These are phyloP conservation scores for Philereme vetulata DNA, from an alignment of 2,888 invertebrate species.

Conservation along the genomic window DNA sequence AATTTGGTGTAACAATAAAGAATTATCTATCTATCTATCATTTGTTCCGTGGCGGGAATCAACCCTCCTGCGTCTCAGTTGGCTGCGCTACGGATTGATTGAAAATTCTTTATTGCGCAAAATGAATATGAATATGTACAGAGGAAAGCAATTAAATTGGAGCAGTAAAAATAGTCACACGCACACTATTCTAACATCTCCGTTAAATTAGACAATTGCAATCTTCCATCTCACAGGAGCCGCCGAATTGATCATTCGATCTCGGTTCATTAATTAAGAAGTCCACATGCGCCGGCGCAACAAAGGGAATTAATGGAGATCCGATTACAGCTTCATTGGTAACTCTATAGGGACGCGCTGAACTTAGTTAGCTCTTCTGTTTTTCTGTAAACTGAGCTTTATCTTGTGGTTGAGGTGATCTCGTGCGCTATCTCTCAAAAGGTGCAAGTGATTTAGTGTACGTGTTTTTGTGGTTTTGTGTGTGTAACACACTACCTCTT, in stretches of 20 bases:
- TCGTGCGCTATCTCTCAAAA: conserved; percentile 3
- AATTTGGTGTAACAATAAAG: too few species aligned
- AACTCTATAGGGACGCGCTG: conserved; percentile 8
- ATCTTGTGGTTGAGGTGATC: conserved; percentile 20
- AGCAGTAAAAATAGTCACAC: background rate
- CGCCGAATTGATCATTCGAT: conserved; percentile 23
- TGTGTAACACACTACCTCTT: too few species aligned
- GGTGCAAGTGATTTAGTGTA: too few species aligned
- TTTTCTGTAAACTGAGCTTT: conserved; percentile 18
- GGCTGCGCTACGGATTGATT: too few species aligned
- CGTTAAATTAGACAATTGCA: conserved; percentile 28
- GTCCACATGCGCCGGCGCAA: conserved; percentile 25
- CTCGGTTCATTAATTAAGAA: conserved; percentile 34
- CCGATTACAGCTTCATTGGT: conserved; percentile 38
- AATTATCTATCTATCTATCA: too few species aligned
- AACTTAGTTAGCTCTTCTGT: conserved; percentile 11
- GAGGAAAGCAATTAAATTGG: background rate
- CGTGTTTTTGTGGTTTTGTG: too few species aligned
- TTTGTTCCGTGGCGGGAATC: too few species aligned
- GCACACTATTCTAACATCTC: conserved; percentile 16
- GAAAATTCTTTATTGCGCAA: too few species aligned
- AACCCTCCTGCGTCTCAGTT: too few species aligned
- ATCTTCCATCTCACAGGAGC: conserved; percentile 31
- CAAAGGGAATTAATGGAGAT: conserved; percentile 37
- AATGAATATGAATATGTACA: too few species aligned